Evolutionary conservation across 2,113 vertebrate genomes (phyloP).

Genomic region (Catharus minimus): DNA sequence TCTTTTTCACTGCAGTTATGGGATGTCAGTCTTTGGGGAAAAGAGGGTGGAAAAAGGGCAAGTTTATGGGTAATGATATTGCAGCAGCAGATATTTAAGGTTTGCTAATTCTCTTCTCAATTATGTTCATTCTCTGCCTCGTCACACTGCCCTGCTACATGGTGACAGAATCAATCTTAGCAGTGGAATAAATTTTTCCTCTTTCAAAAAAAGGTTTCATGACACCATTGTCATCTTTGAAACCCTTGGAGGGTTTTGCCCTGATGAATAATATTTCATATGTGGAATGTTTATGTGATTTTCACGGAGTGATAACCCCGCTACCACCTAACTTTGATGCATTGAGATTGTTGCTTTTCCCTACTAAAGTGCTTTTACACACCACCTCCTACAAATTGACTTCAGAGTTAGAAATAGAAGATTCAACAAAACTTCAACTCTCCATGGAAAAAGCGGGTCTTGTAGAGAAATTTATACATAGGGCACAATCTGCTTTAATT

Average conservation of each 20-base stretch:
- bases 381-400: slow-evolving; percentile 79
- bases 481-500: slow-evolving; percentile 49
- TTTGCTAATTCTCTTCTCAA: slow-evolving; percentile 92
- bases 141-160: slow-evolving; percentile 68
- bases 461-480: slow-evolving; percentile 68
- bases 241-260: slow-evolving; percentile 72
- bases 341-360: slow-evolving; percentile 75
- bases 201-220: slow-evolving; percentile 72
- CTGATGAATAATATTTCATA: slow-evolving; percentile 85
- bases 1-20: slow-evolving; percentile 78
- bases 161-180: slow-evolving; percentile 81
- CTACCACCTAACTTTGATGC: slow-evolving; percentile 78
- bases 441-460: slow-evolving; percentile 50
- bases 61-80: slow-evolving; percentile 99
- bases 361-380: slow-evolving; percentile 81
- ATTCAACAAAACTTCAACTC: slow-evolving; percentile 70
- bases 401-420: slow-evolving; percentile 78
- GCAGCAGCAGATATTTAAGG: slow-evolving; percentile 90
- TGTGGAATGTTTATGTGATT: slow-evolving; percentile 84
- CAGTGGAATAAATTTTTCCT: slow-evolving; percentile 69
- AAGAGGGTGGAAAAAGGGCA: slow-evolving; percentile 86
- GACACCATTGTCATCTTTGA: slow-evolving; percentile 78
- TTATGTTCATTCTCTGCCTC: slow-evolving; percentile 77
- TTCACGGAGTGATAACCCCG: slow-evolving; percentile 78
- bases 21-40: slow-evolving; percentile 86